Conservation (phyloP, 2,888 invertebrate genomes). For the Glyphotaelius pellucidus region DNA sequence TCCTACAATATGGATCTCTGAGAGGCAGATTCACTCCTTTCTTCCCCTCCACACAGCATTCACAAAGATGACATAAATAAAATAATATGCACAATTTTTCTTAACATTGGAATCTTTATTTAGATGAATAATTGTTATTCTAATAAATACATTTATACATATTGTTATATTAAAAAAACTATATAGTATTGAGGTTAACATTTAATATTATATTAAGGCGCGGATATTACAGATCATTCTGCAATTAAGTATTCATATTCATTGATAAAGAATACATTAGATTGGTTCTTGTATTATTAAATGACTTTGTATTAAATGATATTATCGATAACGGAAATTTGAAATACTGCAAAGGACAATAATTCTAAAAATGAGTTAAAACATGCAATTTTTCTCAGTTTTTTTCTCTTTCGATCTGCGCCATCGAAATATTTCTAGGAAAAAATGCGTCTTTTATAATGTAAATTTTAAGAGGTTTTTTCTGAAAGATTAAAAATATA, state of each 20-base stretch:
- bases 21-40: background rate
- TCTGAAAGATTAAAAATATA: no score
- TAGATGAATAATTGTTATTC: background rate
- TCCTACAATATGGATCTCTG: background rate
- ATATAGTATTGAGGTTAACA: slow-evolving; percentile 34
- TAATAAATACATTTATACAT: background rate
- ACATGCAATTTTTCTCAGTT: no score
- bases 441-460: no score
- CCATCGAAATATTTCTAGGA: no score
- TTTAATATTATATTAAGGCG: slow-evolving; percentile 38
- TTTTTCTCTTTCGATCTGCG: no score
- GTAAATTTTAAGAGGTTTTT: no score
- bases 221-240: background rate
- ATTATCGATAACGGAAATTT: no score
- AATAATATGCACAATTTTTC: background rate
- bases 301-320: no score
- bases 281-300: background rate
- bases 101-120: slow-evolving; percentile 33
- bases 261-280: background rate
- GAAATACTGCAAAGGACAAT: no score
- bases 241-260: background rate
- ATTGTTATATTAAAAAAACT: slow-evolving; percentile 32
- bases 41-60: background rate
- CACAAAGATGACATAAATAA: background rate
- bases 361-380: no score